Evolutionary conservation across 1,140 invertebrate genomes (phyloP).

Genomic region (Sitobion miscanthi): DNA sequence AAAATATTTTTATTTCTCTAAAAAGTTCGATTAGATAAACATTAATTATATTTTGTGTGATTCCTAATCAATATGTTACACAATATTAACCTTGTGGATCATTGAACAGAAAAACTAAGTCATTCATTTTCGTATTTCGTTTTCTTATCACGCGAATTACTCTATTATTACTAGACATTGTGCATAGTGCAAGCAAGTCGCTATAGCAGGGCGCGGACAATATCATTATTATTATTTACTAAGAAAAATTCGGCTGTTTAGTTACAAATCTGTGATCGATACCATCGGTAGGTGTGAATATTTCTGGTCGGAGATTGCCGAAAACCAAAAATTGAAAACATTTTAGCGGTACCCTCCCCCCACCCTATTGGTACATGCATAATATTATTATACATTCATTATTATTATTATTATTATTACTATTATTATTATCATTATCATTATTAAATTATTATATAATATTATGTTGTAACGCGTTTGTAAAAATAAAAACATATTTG

Average conservation of each 20-base stretch:
- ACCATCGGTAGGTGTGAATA: neutral
- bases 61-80: neutral
- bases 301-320: neutral
- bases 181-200: neutral
- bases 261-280: neutral
- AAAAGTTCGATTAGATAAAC: neutral
- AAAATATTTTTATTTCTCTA: neutral
- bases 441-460: conserved; percentile 12
- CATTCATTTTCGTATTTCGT: neutral
- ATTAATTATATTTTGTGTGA: no score
- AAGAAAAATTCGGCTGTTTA: neutral
- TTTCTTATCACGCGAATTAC: neutral
- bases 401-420: neutral
- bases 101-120: neutral
- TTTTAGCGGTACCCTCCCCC: neutral
- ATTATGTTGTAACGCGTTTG: neutral
- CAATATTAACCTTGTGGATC: no score
- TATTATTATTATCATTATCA: no score
- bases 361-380: neutral
- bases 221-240: neutral
- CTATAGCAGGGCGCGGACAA: no score
- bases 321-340: neutral
- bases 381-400: neutral
- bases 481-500: conserved; percentile 6
- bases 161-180: neutral